phyloP scores from a whole-genome alignment of 2,797 vertebrate genomes.

The Cephalopachus bancanus region DNA sequence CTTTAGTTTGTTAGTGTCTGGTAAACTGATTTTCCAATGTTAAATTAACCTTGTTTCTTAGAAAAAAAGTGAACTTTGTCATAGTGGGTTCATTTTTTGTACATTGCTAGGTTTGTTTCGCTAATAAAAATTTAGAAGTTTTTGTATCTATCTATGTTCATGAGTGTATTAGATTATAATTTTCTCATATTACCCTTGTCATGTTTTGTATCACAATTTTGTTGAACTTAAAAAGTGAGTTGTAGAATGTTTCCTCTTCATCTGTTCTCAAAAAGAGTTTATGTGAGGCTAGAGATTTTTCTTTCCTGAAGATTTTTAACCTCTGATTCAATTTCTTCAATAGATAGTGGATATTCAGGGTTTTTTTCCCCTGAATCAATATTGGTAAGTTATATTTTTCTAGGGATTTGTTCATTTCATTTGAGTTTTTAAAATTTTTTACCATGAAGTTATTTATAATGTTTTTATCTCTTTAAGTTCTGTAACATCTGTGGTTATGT shows the following conservation, averaged over 20 bases:
- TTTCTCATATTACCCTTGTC: background rate
- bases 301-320: background rate
- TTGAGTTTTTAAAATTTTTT: constrained; percentile 41
- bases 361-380: constrained; percentile 28
- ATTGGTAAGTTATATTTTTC: constrained; percentile 29
- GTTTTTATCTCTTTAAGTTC: background rate
- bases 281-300: background rate
- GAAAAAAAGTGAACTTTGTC: background rate
- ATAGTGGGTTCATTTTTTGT: constrained; percentile 15
- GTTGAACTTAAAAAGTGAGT: background rate
- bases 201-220: background rate
- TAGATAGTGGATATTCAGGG: background rate
- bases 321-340: background rate
- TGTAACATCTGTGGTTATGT: constrained; percentile 5
- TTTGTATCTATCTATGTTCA: background rate
- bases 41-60: constrained; percentile 49
- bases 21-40: constrained; percentile 23
- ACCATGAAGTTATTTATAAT: background rate
- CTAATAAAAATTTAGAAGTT: constrained; percentile 8
- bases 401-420: constrained; percentile 17
- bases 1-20: constrained; percentile 61
- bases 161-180: background rate
- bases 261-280: background rate
- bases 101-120: constrained; percentile 18
- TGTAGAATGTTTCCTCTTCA: background rate